These are phyloP conservation scores for Diachasmimorpha longicaudata DNA, from an alignment of 1,140 invertebrate species.

Conservation along the genomic window DNA sequence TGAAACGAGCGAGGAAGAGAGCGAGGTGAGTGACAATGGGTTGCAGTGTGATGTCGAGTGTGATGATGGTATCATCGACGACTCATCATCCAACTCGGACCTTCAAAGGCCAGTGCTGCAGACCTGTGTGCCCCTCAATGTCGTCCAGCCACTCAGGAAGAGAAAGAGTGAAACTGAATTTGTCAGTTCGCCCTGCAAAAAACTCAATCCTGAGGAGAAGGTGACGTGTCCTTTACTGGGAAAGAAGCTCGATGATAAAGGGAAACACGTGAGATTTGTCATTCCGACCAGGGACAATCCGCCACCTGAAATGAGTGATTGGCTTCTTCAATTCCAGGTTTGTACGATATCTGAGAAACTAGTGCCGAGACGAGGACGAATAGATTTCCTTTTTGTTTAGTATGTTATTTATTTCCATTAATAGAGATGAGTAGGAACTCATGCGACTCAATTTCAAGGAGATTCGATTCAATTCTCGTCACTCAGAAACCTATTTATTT, in stretches of 20 bases:
- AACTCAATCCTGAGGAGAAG: conserved; percentile 51
- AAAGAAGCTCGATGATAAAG: conserved; percentile 59
- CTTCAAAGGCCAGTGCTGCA: conserved; percentile 25
- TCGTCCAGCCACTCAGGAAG: conserved; percentile 53
- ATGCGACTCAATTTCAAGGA: no score
- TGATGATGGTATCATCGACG: conserved; percentile 46
- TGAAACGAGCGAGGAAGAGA: conserved; percentile 47
- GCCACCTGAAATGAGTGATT: conserved; percentile 77
- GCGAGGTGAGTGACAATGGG: conserved; percentile 52
- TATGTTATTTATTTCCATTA: no score
- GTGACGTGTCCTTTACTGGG: conserved; percentile 37
- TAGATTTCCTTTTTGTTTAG: no score
- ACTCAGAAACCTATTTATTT: no score
- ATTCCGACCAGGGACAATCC: conserved; percentile 83
- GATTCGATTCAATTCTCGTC: no score
- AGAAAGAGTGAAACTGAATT: conserved; percentile 56
- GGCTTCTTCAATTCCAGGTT: conserved; percentile 80
- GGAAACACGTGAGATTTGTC: conserved; percentile 62
- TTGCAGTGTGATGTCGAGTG: conserved; percentile 51
- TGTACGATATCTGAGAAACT: conserved; percentile 26
- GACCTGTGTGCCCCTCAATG: background rate
- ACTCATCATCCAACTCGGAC: conserved; percentile 35
- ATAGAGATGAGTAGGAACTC: no score
- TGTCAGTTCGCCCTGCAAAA: conserved; percentile 56
- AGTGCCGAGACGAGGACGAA: background rate